Percentiles rank a stretch among this genome's conserved stretches.
Evolutionary conservation across 2,888 invertebrate genomes (phyloP).

Genomic region (Cyrtodaria siliqua): DNA sequence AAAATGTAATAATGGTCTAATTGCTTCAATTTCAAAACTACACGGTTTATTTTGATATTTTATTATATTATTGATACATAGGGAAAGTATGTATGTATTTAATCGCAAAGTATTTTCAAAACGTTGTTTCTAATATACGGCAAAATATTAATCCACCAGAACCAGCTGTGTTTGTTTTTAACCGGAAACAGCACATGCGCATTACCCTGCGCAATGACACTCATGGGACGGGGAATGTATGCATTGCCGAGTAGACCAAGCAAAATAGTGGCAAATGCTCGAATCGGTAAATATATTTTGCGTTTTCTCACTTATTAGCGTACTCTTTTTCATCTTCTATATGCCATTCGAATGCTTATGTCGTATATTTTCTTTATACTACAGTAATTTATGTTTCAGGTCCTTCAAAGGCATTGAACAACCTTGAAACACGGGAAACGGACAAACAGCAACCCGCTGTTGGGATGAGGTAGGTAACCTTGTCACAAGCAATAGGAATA

Average conservation of each 20-base stretch:
- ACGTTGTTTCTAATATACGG: too few species aligned
- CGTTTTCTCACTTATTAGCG: slow-evolving; percentile 34
- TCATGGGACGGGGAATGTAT: slow-evolving; percentile 79
- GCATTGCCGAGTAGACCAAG: slow-evolving; percentile 78
- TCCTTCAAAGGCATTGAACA: slow-evolving; percentile 76
- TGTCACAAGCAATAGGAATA: neutral
- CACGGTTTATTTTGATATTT: too few species aligned
- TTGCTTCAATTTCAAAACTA: too few species aligned
- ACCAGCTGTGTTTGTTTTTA: slow-evolving; percentile 3
- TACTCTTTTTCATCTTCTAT: slow-evolving; percentile 16
- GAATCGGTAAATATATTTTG: slow-evolving; percentile 72
- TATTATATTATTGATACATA: neutral
- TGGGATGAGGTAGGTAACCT: slow-evolving; percentile 72
- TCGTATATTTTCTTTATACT: slow-evolving; percentile 26
- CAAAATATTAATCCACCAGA: neutral
- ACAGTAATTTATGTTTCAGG: slow-evolving; percentile 63
- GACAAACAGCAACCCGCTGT: slow-evolving; percentile 64
- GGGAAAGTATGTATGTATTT: too few species aligned
- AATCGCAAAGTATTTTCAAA: too few species aligned
- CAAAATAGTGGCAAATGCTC: slow-evolving; percentile 77
- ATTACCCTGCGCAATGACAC: slow-evolving; percentile 52
- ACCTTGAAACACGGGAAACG: slow-evolving; percentile 77
- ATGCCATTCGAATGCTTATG: slow-evolving; percentile 50
- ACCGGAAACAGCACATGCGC: slow-evolving; percentile 57
- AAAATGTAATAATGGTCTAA: too few species aligned